phyloP scores from a whole-genome alignment of 2,113 vertebrate genomes.

The Dicerorhinus sumatrensis region DNA sequence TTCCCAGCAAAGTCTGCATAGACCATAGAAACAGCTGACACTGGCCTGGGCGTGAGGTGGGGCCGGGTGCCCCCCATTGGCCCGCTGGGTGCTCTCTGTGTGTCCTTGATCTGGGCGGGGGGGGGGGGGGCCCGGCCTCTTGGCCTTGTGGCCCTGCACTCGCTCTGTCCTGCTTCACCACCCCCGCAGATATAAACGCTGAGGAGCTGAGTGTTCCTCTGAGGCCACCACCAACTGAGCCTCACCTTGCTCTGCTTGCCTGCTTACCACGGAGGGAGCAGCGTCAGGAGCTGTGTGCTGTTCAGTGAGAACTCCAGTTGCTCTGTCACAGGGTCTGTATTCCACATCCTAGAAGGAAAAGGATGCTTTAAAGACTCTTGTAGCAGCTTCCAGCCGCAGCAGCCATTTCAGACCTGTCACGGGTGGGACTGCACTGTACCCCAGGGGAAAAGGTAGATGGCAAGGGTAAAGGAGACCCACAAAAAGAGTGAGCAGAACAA shows the following conservation, averaged over 20 bases:
- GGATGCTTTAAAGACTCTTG: not conserved
- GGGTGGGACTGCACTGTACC: not conserved
- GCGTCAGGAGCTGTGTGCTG: fast-evolving
- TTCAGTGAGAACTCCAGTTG: not conserved
- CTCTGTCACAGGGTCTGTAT: not conserved
- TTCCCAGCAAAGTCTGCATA: not conserved
- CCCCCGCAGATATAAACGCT: not conserved
- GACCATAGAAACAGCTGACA: fast-evolving
- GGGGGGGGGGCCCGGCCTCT: no score
- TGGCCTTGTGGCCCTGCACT: not conserved
- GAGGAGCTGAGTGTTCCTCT: not conserved
- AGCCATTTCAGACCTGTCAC: no score
- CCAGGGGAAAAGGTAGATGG: not conserved
- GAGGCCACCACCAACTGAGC: not conserved
- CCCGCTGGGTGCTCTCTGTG: fast-evolving
- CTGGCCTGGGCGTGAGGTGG: not conserved
- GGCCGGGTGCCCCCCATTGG: not conserved
- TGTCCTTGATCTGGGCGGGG: no score
- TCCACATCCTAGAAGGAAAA: not conserved
- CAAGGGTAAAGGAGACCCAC: not conserved
- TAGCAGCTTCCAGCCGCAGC: not conserved
- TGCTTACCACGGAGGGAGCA: not conserved
- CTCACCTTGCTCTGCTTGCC: not conserved
- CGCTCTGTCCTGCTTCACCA: not conserved
- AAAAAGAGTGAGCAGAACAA: not conserved